Evolutionary conservation across 2,888 invertebrate species (phyloP).

Genomic region (Yponomeuta cagnagella): DNA sequence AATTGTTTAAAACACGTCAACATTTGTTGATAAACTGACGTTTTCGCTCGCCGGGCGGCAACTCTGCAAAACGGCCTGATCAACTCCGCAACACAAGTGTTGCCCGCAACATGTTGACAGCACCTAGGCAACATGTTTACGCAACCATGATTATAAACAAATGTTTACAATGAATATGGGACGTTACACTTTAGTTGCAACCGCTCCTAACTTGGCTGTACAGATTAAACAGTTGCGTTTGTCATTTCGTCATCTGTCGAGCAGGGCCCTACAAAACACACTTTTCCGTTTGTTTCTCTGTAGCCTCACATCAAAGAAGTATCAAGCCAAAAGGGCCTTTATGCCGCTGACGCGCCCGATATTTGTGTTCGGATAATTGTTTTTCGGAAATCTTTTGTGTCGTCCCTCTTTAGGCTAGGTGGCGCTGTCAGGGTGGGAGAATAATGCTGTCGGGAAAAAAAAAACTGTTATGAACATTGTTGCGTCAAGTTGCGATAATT

Average conservation of each 20-base stretch:
- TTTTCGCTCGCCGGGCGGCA: too few relatives aligned
- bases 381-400: constrained; percentile 5
- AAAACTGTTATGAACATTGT: background rate
- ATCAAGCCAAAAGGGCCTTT: constrained; percentile 8
- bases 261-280: background rate
- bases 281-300: constrained; percentile 2
- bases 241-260: background rate
- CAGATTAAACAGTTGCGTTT: background rate
- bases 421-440: background rate
- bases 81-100: too few relatives aligned
- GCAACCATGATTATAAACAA: too few relatives aligned
- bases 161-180: too few relatives aligned
- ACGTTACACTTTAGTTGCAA: too few relatives aligned
- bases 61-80: too few relatives aligned
- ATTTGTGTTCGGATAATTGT: constrained; percentile 1
- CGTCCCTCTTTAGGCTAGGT: background rate
- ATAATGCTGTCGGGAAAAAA: background rate
- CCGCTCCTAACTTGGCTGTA: too few relatives aligned
- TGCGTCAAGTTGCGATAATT: background rate
- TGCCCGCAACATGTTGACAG: too few relatives aligned
- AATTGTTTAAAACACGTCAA: too few relatives aligned
- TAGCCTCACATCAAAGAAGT: constrained; percentile 7
- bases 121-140: too few relatives aligned
- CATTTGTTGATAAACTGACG: too few relatives aligned
- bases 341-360: constrained; percentile 8